phyloP scores from a whole-genome alignment of 1,140 invertebrate genomes.

The Saccostrea cuccullata region DNA sequence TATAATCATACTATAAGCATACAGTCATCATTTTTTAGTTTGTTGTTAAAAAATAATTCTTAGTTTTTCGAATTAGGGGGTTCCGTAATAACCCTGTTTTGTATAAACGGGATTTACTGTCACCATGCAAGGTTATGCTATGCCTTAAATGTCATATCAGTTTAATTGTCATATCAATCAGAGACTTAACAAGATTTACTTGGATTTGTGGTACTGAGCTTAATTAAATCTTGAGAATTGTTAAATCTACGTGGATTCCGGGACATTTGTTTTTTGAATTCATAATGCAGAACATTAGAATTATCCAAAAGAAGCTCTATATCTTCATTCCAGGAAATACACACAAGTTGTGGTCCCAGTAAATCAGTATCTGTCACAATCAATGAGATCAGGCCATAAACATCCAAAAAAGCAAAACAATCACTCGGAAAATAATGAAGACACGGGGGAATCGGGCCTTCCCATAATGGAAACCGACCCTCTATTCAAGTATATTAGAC shows the following conservation, averaged over 20 bases:
- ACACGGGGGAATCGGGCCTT: background rate
- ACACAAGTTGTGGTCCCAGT: background rate
- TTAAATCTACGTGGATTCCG: background rate
- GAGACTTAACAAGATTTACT: no score
- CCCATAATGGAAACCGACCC: background rate
- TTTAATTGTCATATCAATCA: no score
- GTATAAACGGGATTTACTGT: no score
- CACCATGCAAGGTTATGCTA: no score
- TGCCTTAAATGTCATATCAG: no score
- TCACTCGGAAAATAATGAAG: background rate
- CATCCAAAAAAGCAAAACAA: slow-evolving; percentile 4
- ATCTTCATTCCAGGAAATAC: background rate
- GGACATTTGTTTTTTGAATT: background rate
- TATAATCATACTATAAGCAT: no score
- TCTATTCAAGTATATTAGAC: slow-evolving; percentile 15
- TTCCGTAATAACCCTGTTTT: no score
- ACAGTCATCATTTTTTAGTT: no score
- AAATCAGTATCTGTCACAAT: slow-evolving; percentile 18
- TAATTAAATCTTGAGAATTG: background rate
- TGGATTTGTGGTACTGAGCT: no score
- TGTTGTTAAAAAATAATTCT: no score
- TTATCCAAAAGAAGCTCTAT: background rate
- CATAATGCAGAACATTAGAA: background rate
- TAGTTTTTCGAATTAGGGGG: no score
- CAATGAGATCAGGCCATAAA: slow-evolving; percentile 7